Base-by-base conservation (phyloP, 2,888 invertebrate species). In the Monoplex corrugatus region DNA sequence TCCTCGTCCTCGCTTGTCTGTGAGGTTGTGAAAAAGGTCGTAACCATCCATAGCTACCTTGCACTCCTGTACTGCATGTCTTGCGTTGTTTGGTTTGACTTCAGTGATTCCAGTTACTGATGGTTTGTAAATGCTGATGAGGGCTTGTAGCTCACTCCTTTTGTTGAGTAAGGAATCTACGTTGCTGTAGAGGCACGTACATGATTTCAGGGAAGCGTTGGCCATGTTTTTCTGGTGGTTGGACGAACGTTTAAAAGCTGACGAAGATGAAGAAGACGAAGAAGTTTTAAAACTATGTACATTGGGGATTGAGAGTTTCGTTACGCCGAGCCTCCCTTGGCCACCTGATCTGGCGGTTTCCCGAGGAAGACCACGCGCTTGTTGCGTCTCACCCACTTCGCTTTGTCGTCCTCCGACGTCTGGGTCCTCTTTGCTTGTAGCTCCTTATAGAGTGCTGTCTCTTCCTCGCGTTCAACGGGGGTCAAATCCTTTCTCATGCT, bases 31-130 rank as follows among this genome's bases (percentile, higher is more conserved):
- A 68, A 68, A 68, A 68, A 68, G 0, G 63, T 63, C 63, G 63
- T 68, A 13, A 13, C 63, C 63, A 68, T 68, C 63, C 63, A 68
- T 68, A 68, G 63, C 63, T 68, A 68, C 63, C 63, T 68, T n/a
- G 63, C 63, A 68, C 50, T 68, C 63, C 63, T 68, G 63, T 68
- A 68, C 63, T 68, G 63, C 63, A 68, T 68, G n/a, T 68, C 63
- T 68, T 68, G n/a, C 23, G 63, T 68, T 68, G 28, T 68, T 68
- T 3, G 63, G 63, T 68, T 68, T 68, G 28, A 68, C 63, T 68
- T 68, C 63, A 68, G 63, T 68, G 63, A 68, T 68, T 28, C 63
- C 63, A 50, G 23, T 63, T 63, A 63, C 63, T 63, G 63, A 63
- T 63, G 63, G 63, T 63, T 63, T 63, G 63, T 63, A 63, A 63